A percentile compares a stretch with the other conserved stretches of the same genome.
Conservation (phyloP, 2,888 invertebrate genomes). For the Helicoverpa assulta region DNA sequence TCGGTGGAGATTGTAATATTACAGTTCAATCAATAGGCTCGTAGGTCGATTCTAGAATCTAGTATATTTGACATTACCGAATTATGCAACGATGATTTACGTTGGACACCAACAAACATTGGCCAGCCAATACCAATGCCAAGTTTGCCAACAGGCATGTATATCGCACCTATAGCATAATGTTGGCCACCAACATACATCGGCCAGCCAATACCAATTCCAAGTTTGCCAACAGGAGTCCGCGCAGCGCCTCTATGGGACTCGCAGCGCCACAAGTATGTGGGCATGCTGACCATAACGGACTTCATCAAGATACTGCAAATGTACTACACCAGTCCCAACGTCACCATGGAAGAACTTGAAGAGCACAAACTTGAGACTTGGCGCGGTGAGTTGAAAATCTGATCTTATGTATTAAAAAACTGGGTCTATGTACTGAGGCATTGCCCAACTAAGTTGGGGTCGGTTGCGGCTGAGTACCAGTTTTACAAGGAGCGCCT, state of each 20-base stretch:
- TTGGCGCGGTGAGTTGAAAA: conserved; percentile 94
- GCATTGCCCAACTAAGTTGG: no score
- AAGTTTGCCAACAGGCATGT: conserved; percentile 86
- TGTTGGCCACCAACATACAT: conserved; percentile 15
- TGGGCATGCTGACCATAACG: conserved; percentile 99
- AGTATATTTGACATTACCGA: neutral
- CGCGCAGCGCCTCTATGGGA: conserved; percentile 99
- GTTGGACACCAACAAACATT: conserved; percentile 15
- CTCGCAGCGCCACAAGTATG: conserved; percentile 96
- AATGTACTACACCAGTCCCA: conserved; percentile 98
- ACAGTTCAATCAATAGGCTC: neutral
- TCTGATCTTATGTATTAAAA: neutral
- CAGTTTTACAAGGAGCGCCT: no score
- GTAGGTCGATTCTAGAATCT: neutral
- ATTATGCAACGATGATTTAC: neutral
- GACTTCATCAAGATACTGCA: conserved; percentile 99
- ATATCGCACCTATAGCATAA: neutral
- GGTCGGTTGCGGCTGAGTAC: no score
- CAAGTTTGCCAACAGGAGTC: conserved; percentile 91
- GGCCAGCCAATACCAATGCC: conserved; percentile 36
- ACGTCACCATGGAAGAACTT: conserved; percentile 98
- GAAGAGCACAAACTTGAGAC: conserved; percentile 99
- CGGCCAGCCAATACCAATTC: conserved; percentile 38
- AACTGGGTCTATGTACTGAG: no score
- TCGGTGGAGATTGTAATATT: conserved; percentile 43